Evolutionary conservation across 2,797 vertebrate genomes (phyloP), one percentile per base, ranked within the genome.

Genomic region (Rhinogobio ventralis): DNA sequence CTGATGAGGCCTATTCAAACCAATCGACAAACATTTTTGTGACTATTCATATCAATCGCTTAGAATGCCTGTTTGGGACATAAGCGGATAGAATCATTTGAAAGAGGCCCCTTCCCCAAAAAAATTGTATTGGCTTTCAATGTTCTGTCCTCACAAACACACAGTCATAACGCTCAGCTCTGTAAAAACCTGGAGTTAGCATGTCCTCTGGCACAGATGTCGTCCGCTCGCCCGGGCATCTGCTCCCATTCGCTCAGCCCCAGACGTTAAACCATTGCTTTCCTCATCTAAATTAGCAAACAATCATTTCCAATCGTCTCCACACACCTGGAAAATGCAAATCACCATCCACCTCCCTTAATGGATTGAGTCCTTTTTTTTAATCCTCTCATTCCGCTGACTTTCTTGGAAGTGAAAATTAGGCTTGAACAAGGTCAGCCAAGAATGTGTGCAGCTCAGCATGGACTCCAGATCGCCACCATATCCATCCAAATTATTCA

Each of bases 201-300:
- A 33, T 1, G 45, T 74, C 57, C 10, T 64, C 45, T 62, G 45
- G 71, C 55, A 83, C 81, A 53, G 71, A 62, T 74, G 45, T 9
- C 17, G 9, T 36, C 39, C 11, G 0, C 39, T 74, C 28, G 2
- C 57, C 30, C 10, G 14, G 57, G 57, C 81, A 74, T 57, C 55
- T 74, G 71, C 81, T 33, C 42, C 71, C 45, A 64, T 74, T 82
- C 81, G 45, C 71, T 64, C 81, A 73, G 55, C 55, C 69, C 42
- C 57, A 74, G 57, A 82, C 42, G 9, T 74, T 71, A 66, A 51
- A 73, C 42, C 57, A 64, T 49, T 51, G 28, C 57, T 82, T 74
- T 39, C 23, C 71, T 39, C 71, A 66, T 82, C 71, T 66, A 49
- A 74, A 82, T 77, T 68, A 76, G 30, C 62, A 57, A 76, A 83